A percentile compares a stretch with the other conserved stretches of the same genome.
Conservation (phyloP, 2,888 invertebrate genomes). For the Plagodis dolabraria region DNA sequence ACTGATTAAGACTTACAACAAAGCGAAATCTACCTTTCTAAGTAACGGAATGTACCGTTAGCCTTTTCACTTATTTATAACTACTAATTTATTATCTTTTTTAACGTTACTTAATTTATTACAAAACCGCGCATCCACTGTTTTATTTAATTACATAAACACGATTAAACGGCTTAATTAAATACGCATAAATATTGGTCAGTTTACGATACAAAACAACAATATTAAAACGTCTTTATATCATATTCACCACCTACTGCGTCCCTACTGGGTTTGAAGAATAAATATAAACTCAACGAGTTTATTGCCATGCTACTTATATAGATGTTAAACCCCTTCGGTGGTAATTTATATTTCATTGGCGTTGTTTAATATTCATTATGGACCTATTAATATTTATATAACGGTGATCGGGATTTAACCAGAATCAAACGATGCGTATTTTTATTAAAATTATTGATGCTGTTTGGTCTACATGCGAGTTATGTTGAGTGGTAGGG, state of each 20-base stretch:
- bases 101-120: constrained; percentile 19
- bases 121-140: constrained; percentile 21
- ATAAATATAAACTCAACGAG: constrained; percentile 19
- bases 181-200: constrained; percentile 49
- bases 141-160: constrained; percentile 38
- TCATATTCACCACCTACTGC: constrained; percentile 41
- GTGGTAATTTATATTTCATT: constrained; percentile 22
- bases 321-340: constrained; percentile 31
- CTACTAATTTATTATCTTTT: constrained; percentile 13
- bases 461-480: too few relatives aligned
- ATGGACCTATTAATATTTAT: constrained; percentile 26
- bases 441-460: constrained; percentile 7
- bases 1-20: too few relatives aligned
- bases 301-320: constrained; percentile 39
- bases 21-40: constrained; percentile 8
- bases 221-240: constrained; percentile 32
- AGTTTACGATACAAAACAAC: constrained; percentile 43
- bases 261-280: constrained; percentile 16
- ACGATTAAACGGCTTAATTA: constrained; percentile 53
- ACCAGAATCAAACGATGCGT: constrained; percentile 10
- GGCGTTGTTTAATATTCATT: constrained; percentile 29
- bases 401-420: constrained; percentile 15
- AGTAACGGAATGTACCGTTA: constrained; percentile 1
- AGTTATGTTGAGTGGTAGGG: too few relatives aligned
- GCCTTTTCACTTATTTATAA: constrained; percentile 13